Evolutionary conservation across 2,888 invertebrate genomes (phyloP), one percentile per base, ranked within the genome.

Genomic region (Drosophila pegasa): DNA sequence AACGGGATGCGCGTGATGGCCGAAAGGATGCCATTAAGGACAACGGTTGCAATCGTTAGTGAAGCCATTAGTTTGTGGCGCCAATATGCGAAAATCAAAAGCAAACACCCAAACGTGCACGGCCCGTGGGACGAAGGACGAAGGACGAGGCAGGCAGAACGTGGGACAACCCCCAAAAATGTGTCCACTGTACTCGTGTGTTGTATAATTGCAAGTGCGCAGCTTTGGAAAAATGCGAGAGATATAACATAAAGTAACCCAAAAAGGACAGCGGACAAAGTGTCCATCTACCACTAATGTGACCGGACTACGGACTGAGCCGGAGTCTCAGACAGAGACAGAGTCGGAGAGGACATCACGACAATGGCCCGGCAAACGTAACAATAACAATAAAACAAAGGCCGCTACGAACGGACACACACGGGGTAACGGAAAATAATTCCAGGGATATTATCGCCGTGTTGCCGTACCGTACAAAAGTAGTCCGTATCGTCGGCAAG

Each of bases 381-480:
- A 84, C 82, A 86, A 87, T 85, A 83, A 83, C 85, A 85, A 87
- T 85, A 87, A 87, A 87, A 87, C 83, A 86, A 87, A 75, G 77
- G 70, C 74, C 67, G 59, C 63, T 31, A 54, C 62, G 69, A 72
- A 67, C 70, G 73, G 71, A 60, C 66, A 55, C 75, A 78, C 68
- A 43, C 22, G 43, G 67, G 77, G 70, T 70, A 73, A 80, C 79
- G 73, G 82, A 81, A 88, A 85, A 87, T 88, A 84, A 88, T 87
- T 87, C 79, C 80, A 64, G 71, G 78, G 80, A 88, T 81, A 87
- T 88, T 88, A 88, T 87, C 81, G 67, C 75, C 78, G 75, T 54
- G 64, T 38, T 69, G 65, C 65, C 16, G 22, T 22, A 16, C 27
- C 56, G 20, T 29, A 31, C 59, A 55, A 58, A 74, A 55, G 55